Evolutionary conservation across 1,140 invertebrate species (phyloP).

Genomic region (Anastrepha obliqua): DNA sequence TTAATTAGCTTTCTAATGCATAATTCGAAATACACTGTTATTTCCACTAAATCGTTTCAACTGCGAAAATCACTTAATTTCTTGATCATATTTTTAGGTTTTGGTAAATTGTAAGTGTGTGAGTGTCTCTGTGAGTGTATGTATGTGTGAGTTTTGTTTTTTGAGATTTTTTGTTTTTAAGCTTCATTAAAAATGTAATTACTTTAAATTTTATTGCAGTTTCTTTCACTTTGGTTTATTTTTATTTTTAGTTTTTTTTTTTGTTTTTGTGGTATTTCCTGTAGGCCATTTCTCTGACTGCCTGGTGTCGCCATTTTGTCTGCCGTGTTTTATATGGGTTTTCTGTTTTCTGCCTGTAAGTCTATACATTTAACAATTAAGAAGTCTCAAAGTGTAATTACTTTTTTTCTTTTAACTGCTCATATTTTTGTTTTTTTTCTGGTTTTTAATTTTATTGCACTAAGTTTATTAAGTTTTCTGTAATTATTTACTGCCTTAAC

Average conservation of each 20-base stretch:
- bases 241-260: slow-evolving; percentile 9
- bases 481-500: slow-evolving; percentile 10
- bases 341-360: background rate
- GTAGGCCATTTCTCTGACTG: background rate
- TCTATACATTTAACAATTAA: slow-evolving; percentile 39
- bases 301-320: background rate
- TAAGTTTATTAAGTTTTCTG: background rate
- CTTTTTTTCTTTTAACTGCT: background rate
- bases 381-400: slow-evolving; percentile 16
- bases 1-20: slow-evolving; percentile 41
- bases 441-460: slow-evolving; percentile 18
- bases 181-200: background rate
- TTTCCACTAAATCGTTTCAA: background rate
- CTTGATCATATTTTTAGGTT: background rate
- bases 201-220: background rate
- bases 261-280: background rate
- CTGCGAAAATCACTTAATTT: slow-evolving; percentile 39
- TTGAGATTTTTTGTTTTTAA: background rate
- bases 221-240: background rate
- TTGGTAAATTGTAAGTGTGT: slow-evolving; percentile 16
- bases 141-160: background rate
- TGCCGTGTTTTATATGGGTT: background rate
- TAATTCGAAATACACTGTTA: slow-evolving; percentile 29
- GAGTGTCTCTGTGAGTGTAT: background rate
- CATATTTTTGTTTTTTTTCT: background rate